Evolutionary conservation across 2,888 invertebrate species (phyloP).

Genomic region (Shargacucullia verbasci): DNA sequence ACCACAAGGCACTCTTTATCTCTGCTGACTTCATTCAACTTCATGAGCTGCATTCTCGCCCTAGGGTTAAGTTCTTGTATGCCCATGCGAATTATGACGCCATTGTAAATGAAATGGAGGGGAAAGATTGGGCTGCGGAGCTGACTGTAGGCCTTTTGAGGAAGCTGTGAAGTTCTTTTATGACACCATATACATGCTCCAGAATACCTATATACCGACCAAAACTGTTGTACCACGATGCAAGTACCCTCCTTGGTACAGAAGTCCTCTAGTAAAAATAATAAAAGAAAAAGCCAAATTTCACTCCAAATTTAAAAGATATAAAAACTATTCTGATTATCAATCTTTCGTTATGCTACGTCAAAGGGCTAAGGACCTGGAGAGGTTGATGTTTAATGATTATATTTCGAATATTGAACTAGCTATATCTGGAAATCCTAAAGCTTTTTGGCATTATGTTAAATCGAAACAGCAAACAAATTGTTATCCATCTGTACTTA

Average conservation of each 20-base stretch:
- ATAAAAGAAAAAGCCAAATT: too few species aligned
- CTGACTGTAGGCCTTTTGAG: not conserved
- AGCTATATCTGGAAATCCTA: too few species aligned
- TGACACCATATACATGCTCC: not conserved
- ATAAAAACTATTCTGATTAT: too few species aligned
- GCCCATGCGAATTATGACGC: not conserved
- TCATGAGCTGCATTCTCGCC: not conserved
- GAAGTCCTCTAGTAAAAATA: slow-evolving; percentile 3
- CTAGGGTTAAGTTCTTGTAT: not conserved
- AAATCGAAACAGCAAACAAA: too few species aligned
- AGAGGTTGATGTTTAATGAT: too few species aligned
- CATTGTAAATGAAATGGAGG: not conserved
- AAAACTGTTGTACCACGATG: not conserved
- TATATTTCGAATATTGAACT: too few species aligned
- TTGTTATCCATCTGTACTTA: too few species aligned
- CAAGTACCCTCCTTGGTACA: slow-evolving; percentile 9
- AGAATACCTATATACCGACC: slow-evolving; percentile 1
- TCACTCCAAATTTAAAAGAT: slow-evolving; percentile 6
- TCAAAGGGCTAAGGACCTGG: too few species aligned
- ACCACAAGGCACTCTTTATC: too few species aligned
- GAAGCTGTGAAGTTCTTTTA: slow-evolving; percentile 3
- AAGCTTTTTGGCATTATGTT: too few species aligned
- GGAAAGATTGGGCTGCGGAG: not conserved
- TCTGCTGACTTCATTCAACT: not conserved
- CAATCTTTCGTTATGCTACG: too few species aligned